Conservation (phyloP, 2,888 invertebrate species). For the Drosophila neutralis region DNA sequence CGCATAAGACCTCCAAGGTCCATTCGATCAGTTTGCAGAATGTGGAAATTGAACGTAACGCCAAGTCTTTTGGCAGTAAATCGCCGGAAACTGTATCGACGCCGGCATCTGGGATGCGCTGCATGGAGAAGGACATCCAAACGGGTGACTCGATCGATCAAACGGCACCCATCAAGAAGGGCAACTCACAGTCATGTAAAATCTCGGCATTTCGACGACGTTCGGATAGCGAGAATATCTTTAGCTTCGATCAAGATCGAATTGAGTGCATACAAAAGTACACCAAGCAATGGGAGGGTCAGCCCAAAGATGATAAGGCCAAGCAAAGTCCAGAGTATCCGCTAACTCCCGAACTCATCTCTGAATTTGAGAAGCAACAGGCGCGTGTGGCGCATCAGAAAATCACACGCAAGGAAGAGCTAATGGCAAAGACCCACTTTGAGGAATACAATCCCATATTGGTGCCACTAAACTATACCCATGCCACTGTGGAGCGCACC, state of each 20-base stretch:
- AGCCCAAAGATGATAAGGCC: slow-evolving; percentile 86
- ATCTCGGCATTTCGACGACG: slow-evolving; percentile 87
- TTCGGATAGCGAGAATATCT: slow-evolving; percentile 89
- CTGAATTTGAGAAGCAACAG: slow-evolving; percentile 87
- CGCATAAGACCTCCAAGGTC: slow-evolving; percentile 87
- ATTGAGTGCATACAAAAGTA: slow-evolving; percentile 89
- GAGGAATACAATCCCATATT: slow-evolving; percentile 90
- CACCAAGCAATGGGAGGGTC: slow-evolving; percentile 81
- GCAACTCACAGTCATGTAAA: slow-evolving; percentile 82
- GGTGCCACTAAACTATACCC: slow-evolving; percentile 87
- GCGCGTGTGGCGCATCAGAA: slow-evolving; percentile 83
- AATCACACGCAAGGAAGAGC: slow-evolving; percentile 87
- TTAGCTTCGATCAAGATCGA: slow-evolving; percentile 91
- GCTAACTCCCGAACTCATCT: slow-evolving; percentile 86
- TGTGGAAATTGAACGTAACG: slow-evolving; percentile 89
- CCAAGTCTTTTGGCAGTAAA: slow-evolving; percentile 82
- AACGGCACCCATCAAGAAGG: slow-evolving; percentile 69
- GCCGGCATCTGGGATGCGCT: slow-evolving; percentile 74
- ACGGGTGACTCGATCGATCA: slow-evolving; percentile 82
- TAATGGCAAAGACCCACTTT: slow-evolving; percentile 89
- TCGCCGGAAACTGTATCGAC: slow-evolving; percentile 82
- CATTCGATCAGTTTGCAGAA: slow-evolving; percentile 90
- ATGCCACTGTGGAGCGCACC: slow-evolving; percentile 92
- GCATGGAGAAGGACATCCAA: slow-evolving; percentile 83
- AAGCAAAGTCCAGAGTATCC: slow-evolving; percentile 86